Evolutionary conservation across 2,797 vertebrate species (phyloP), one percentile per base, ranked within the genome.

Genomic region (Parambassis ranga): DNA sequence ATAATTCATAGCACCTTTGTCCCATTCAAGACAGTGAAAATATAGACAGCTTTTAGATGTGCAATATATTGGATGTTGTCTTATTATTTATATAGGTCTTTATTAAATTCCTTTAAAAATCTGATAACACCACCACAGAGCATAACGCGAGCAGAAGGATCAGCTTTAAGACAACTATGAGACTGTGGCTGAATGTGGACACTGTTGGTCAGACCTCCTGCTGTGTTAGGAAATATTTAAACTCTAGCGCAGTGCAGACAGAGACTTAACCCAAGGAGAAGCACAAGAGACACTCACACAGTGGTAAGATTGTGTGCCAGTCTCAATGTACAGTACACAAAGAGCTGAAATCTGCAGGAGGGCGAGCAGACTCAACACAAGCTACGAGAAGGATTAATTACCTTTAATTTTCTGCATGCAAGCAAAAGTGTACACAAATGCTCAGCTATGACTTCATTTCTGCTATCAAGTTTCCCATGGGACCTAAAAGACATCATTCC

Each of bases 401-500:
- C n/a, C n/a, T n/a, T n/a, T 32, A 47, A 14, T 48, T 50, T 31
- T 5, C 19, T 63, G 65, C 33, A 16, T n/a, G n/a, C 16, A 3
- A 30, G 32, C 3, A 5, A 11, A 30, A 27, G 11, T 22, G 4
- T n/a, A 14, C 10, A 32, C 46, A 67, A 58, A 55, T 35, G 7
- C 37, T 49, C 3, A 7, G 30, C 33, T 36, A 14, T 30, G 57
- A 69, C 71, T 47, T 59, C 49, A 65, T 47, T 67, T 70, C 15
- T 73, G 53, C 52, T 20, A 10, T 61, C 13, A 15, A 20, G 46
- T 27, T 37, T 82, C 66, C 67, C 71, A 55, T 39, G 24, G 71
- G 70, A 71, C 66, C 37, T 71, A 41, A 65, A 75, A 63, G 59
- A 53, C 73, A 79, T 71, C 39, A 46, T 33, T 71, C 51, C 71